These are phyloP conservation scores for Macrophya alboannulata DNA, from an alignment of 2,888 invertebrate genomes.

Conservation along the genomic window DNA sequence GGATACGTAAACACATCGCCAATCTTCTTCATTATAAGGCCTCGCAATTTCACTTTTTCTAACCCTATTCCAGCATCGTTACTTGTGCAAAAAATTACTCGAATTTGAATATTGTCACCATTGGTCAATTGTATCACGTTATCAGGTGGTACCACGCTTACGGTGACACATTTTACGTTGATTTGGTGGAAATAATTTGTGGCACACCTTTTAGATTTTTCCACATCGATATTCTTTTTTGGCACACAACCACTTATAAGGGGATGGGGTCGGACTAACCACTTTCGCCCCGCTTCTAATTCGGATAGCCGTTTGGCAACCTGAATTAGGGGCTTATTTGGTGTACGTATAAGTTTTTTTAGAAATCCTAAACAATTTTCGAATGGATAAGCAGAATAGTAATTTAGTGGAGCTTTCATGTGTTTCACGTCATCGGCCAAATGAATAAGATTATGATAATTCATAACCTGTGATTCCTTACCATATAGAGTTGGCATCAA, in stretches of 20 bases:
- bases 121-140: constrained; percentile 3
- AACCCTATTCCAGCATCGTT: background rate
- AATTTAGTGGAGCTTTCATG: constrained; percentile 59
- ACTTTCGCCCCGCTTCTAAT: constrained; percentile 7
- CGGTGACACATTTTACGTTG: background rate
- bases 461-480: constrained; percentile 56
- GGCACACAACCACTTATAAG: constrained; percentile 12
- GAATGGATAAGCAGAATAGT: constrained; percentile 60
- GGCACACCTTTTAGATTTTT: background rate
- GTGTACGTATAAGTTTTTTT: constrained; percentile 56
- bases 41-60: background rate
- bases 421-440: constrained; percentile 59
- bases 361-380: constrained; percentile 59
- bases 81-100: background rate
- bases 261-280: background rate
- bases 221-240: background rate
- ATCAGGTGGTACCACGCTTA: background rate
- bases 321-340: constrained; percentile 49
- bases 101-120: constrained; percentile 1
- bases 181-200: constrained; percentile 12
- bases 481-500: constrained; percentile 58
- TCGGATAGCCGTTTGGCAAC: constrained; percentile 38
- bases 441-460: constrained; percentile 61
- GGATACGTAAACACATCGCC: constrained; percentile 23
- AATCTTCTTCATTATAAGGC: background rate